Evolutionary conservation across 2,888 invertebrate genomes (phyloP).

Genomic region (Drosophila meridionalis): DNA sequence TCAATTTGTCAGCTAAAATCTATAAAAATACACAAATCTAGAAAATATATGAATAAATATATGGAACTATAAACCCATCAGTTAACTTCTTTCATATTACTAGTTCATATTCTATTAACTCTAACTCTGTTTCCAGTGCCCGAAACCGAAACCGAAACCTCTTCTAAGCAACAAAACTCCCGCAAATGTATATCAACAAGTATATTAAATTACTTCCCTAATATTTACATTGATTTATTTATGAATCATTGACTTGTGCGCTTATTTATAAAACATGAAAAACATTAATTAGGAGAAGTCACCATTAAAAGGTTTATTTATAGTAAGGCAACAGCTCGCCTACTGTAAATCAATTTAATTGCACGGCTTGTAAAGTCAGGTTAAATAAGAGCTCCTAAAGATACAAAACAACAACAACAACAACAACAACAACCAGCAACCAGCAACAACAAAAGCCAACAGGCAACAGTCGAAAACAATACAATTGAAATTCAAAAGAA

Average conservation of each 20-base stretch:
- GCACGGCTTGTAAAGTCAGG: conserved; percentile 32
- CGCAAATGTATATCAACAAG: not conserved
- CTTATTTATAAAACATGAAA: not conserved
- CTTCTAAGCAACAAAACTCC: not conserved
- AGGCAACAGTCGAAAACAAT: conserved; percentile 6
- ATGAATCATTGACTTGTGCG: not conserved
- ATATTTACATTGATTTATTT: not conserved
- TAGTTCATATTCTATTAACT: too few relatives aligned
- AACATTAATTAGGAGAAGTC: conserved; percentile 1
- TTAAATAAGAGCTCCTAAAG: conserved; percentile 20
- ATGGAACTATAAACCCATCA: too few relatives aligned
- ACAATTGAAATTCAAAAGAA: conserved; percentile 47
- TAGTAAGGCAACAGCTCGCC: not conserved
- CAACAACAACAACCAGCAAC: too few relatives aligned
- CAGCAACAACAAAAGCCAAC: not conserved
- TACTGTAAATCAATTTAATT: conserved; percentile 31
- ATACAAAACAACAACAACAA: not conserved
- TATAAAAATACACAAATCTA: too few relatives aligned
- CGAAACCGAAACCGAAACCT: not conserved
- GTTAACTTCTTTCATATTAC: too few relatives aligned
- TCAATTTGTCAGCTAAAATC: too few relatives aligned
- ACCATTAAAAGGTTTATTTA: conserved; percentile 8
- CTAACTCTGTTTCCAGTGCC: too few relatives aligned
- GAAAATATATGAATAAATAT: too few relatives aligned
- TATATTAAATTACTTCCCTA: not conserved